Evolutionary conservation across 2,888 invertebrate species (phyloP).

Genomic region (Phortica magna): DNA sequence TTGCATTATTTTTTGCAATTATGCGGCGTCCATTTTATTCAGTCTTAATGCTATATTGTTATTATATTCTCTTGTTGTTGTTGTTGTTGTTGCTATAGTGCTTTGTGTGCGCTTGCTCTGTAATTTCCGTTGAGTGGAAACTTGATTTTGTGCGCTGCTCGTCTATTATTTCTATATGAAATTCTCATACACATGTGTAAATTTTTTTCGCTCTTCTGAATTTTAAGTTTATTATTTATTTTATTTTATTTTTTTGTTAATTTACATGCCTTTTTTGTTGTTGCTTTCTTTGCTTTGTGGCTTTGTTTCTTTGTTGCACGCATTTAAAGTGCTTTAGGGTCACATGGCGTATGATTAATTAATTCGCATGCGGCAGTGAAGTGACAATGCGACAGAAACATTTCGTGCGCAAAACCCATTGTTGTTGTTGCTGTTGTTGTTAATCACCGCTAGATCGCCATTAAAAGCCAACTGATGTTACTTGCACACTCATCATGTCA

Average conservation of each 20-base stretch:
- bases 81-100: background rate
- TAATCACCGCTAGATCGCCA: background rate
- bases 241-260: background rate
- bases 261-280: background rate
- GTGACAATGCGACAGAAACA: no score
- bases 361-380: background rate
- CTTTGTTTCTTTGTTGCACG: background rate
- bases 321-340: background rate
- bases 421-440: background rate
- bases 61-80: conserved; percentile 27
- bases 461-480: no score
- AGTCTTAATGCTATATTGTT: background rate
- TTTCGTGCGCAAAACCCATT: no score
- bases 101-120: background rate
- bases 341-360: conserved; percentile 6
- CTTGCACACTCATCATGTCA: no score
- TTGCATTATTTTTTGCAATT: conserved; percentile 63
- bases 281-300: background rate
- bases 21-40: conserved; percentile 32
- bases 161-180: no score
- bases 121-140: conserved; percentile 18
- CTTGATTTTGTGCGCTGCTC: background rate
- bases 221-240: conserved; percentile 6
- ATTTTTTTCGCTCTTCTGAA: background rate
- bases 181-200: background rate